A percentile compares a stretch with the other conserved stretches of the same genome.
Evolutionary conservation across 2,888 invertebrate genomes (phyloP).

Genomic region (Pteria penguin): DNA sequence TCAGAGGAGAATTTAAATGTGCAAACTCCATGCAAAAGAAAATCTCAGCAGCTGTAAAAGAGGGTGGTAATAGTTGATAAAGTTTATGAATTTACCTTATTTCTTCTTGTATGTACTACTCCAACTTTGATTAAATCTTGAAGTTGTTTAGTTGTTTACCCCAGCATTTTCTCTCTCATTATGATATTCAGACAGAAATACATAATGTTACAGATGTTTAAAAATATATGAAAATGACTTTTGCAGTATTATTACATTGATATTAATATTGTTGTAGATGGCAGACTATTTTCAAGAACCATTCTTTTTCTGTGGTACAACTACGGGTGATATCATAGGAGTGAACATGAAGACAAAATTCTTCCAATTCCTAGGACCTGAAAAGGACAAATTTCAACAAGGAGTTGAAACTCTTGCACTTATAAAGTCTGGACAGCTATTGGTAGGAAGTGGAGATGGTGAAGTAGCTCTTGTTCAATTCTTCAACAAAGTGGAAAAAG

Average conservation of each 20-base stretch:
- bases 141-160: too few species aligned
- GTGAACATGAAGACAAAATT: slow-evolving; percentile 74
- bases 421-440: slow-evolving; percentile 76
- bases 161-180: background rate
- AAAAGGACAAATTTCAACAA: slow-evolving; percentile 71
- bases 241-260: background rate
- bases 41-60: too few species aligned
- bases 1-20: too few species aligned
- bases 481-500: slow-evolving; percentile 30
- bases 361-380: slow-evolving; percentile 74
- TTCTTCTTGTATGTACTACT: too few species aligned
- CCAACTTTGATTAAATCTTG: too few species aligned
- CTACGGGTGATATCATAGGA: slow-evolving; percentile 87
- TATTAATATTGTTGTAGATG: slow-evolving; percentile 56
- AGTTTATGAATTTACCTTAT: too few species aligned
- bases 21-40: too few species aligned
- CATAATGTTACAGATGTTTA: background rate
- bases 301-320: slow-evolving; percentile 90
- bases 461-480: slow-evolving; percentile 81
- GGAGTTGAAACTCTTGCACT: slow-evolving; percentile 79
- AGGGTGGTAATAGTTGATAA: too few species aligned
- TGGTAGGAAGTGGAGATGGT: slow-evolving; percentile 93
- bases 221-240: background rate
- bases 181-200: background rate
- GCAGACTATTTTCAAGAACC: slow-evolving; percentile 83